phyloP scores from a whole-genome alignment of 1,140 invertebrate genomes.

The Microplitis mediator region DNA sequence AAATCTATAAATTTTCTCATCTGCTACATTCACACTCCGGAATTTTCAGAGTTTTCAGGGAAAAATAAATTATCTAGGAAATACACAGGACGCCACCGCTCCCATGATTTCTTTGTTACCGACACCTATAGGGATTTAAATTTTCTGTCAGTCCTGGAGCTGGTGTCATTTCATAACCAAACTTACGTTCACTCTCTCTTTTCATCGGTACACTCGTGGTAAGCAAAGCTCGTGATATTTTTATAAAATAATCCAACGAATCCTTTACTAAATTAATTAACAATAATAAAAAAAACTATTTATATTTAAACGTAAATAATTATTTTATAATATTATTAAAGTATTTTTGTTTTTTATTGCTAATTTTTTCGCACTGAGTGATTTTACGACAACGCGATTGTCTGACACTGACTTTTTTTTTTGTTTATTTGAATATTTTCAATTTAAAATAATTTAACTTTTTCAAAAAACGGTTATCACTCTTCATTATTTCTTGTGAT shows the following conservation, averaged over 20 bases:
- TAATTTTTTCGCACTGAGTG: too few relatives aligned
- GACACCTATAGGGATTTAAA: too few relatives aligned
- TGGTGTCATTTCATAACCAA: background rate
- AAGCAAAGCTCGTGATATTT: constrained; percentile 10
- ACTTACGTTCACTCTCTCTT: background rate
- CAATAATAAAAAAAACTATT: background rate
- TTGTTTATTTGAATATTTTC: background rate
- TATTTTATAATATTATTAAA: background rate
- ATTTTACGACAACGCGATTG: background rate
- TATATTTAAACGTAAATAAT: background rate
- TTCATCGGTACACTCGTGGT: constrained; percentile 8
- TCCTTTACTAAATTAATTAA: background rate
- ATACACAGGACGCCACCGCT: too few relatives aligned
- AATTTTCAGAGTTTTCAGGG: too few relatives aligned
- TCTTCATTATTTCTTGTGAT: too few relatives aligned
- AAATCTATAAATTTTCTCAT: too few relatives aligned
- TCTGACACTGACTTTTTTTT: background rate
- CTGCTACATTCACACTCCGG: too few relatives aligned
- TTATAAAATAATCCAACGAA: background rate
- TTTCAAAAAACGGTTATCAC: too few relatives aligned
- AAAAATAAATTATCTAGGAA: too few relatives aligned
- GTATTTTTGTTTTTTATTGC: background rate
- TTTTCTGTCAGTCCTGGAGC: too few relatives aligned
- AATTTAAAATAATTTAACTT: too few relatives aligned
- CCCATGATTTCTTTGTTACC: too few relatives aligned